phyloP scores from a whole-genome alignment of 1,140 invertebrate genomes.

The Mylabris phalerata region DNA sequence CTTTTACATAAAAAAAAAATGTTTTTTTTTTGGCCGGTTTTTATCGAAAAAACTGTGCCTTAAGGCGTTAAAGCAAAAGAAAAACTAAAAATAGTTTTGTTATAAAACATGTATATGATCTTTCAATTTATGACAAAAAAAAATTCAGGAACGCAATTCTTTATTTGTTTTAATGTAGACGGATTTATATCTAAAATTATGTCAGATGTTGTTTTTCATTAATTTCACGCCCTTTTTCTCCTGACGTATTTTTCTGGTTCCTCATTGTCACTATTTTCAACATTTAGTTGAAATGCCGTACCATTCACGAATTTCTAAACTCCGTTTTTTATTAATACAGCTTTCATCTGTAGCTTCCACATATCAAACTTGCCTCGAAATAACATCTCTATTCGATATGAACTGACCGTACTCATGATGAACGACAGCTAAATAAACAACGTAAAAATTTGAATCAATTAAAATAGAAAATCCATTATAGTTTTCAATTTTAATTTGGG shows the following conservation, averaged over 20 bases:
- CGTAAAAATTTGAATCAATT: not conserved
- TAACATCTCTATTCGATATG: constrained; percentile 11
- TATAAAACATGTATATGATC: no score
- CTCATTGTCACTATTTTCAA: no score
- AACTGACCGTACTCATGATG: no score
- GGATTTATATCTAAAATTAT: not conserved
- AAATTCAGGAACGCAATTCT: constrained; percentile 3
- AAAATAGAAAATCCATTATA: not conserved
- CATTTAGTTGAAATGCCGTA: not conserved
- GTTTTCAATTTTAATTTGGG: not conserved
- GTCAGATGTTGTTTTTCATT: not conserved
- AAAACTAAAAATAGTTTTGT: no score
- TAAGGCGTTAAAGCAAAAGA: no score
- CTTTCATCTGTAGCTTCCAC: no score
- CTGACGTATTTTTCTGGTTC: not conserved
- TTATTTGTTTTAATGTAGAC: not conserved
- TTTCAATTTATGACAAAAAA: no score
- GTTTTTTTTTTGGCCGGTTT: no score
- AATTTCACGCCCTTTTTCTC: not conserved
- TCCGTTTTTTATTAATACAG: constrained; percentile 23
- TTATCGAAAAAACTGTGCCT: no score
- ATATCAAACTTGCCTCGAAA: constrained; percentile 20
- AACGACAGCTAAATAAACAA: no score
- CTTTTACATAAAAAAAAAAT: no score
- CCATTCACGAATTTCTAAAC: constrained; percentile 21